Evolutionary conservation across 2,888 invertebrate genomes (phyloP).

Genomic region (Cantharis lateralis): DNA sequence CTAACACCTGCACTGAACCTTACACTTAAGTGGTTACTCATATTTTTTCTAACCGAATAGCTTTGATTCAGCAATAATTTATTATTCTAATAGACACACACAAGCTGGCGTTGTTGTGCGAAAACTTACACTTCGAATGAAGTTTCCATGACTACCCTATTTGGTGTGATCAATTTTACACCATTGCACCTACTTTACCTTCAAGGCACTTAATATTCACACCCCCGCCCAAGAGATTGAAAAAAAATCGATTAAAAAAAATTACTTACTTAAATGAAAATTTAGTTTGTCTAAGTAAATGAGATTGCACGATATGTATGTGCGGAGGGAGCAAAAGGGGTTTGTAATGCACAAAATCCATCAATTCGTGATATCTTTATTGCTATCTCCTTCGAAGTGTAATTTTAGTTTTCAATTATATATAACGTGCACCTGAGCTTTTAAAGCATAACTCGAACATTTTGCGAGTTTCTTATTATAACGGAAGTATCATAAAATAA

Average conservation of each 20-base stretch:
- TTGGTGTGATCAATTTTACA: conserved; percentile 38
- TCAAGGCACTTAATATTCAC: conserved; percentile 14
- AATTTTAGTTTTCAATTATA: conserved; percentile 31
- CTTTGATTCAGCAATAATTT: not conserved
- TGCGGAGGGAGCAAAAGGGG: not conserved
- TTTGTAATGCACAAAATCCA: conserved; percentile 14
- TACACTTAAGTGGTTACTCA: conserved; percentile 2
- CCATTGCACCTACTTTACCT: conserved; percentile 26
- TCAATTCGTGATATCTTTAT: conserved; percentile 32
- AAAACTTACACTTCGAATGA: conserved; percentile 31
- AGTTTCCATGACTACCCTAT: conserved; percentile 33
- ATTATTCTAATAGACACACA: not conserved
- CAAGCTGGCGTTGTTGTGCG: conserved; percentile 22
- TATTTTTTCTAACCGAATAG: not conserved
- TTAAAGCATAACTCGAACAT: not conserved
- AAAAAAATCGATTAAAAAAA: not conserved
- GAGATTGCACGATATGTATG: not conserved
- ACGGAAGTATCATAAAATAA: not conserved
- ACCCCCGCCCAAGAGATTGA: not conserved
- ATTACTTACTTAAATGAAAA: not conserved
- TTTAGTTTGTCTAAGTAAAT: not conserved
- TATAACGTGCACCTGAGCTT: conserved; percentile 23
- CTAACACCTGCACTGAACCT: conserved; percentile 13
- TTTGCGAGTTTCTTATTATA: not conserved
- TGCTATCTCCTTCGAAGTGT: conserved; percentile 23